phyloP scores from a whole-genome alignment of 2,113 vertebrate species.

The Climacteris rufus region DNA sequence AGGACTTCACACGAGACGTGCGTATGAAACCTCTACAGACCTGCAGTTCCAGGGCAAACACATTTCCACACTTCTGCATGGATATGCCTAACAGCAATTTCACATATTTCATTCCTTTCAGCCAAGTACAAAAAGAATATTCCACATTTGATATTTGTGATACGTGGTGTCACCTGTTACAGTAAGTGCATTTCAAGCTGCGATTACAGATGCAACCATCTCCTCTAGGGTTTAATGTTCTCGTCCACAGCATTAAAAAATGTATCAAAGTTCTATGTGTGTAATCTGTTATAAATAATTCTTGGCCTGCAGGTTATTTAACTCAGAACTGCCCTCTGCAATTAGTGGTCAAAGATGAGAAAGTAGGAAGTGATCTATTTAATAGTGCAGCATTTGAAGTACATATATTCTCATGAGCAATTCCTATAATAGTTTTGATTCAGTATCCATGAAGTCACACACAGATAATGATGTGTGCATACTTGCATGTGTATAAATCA shows the following conservation, averaged over 20 bases:
- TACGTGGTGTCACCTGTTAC: neutral
- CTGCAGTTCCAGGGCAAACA: neutral
- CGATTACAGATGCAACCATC: neutral
- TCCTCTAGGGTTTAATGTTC: neutral
- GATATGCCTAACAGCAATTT: neutral
- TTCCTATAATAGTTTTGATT: neutral
- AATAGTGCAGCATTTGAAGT: neutral
- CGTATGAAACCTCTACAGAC: neutral
- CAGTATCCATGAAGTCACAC: neutral
- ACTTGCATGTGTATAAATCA: neutral
- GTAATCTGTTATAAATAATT: slow-evolving; percentile 9
- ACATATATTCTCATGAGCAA: neutral
- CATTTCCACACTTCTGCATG: neutral
- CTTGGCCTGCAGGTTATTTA: neutral
- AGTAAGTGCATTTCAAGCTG: neutral
- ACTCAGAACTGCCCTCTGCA: neutral
- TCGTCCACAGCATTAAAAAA: neutral
- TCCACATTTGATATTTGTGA: neutral
- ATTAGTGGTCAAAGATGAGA: neutral
- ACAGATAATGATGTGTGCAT: neutral
- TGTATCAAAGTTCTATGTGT: neutral
- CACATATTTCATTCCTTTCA: neutral
- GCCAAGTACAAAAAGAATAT: neutral
- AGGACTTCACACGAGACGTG: neutral
- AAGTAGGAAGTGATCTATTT: neutral